Evolutionary conservation across 2,797 vertebrate species (phyloP), one percentile per base, ranked within the genome.

Genomic region (Falco columbarius): DNA sequence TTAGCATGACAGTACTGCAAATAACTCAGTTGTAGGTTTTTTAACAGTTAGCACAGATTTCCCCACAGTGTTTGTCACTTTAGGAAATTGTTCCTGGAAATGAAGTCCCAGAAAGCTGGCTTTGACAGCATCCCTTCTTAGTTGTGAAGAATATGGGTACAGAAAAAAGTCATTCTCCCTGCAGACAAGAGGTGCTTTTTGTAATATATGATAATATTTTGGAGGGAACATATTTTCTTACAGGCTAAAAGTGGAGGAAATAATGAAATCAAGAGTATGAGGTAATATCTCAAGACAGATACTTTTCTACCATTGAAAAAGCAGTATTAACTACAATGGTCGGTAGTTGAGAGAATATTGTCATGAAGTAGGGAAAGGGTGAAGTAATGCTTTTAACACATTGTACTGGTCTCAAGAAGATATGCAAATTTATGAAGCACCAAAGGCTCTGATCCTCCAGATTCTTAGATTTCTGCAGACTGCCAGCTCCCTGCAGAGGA

Each of bases 1-100:
- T 98, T 98, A 98, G 98, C 97, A 98, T 98, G 98, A 98, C 98
- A 98, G 97, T 98, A 98, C 97, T 98, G 98, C 97, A 98, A 98
- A 98, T 98, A 98, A 98, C 95, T 98, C 96, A 82, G 94, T 95
- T 98, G 96, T 95, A 97, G 96, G 89, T 92, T 98, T 97, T 97
- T 96, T 90, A 98, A 98, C 96, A 96, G 97, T 98, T 98, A 98
- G 97, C 97, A 96, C 91, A 98, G 97, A 98, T 98, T 99, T 98
- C 98, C 98, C 98, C 94, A 96, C 97, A 98, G 98, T 98, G 98
- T 98, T 98, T 98, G 98, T 98, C 97, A 98, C 97, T 98, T 98
- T 90, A 97, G 97, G 98, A 98, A 98, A 98, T 98, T 97, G 97
- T 98, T 97, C 95, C 96, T 97, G 94, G 97, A 97, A 98, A 98